Base-by-base conservation (phyloP, 1,140 invertebrate species). In the Drosophila tani region DNA sequence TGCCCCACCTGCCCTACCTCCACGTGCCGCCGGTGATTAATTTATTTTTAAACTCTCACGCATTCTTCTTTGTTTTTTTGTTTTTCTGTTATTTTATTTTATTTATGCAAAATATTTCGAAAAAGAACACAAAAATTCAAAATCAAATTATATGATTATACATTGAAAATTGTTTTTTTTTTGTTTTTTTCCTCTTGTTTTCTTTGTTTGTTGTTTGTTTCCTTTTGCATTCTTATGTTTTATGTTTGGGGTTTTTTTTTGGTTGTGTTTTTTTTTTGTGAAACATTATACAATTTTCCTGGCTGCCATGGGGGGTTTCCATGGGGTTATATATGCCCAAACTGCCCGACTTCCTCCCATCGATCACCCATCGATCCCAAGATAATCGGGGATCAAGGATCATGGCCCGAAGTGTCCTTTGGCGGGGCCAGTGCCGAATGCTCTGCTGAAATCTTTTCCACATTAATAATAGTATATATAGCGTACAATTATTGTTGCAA, bases 71-170 rank as follows among this genome's bases (percentile, higher is more conserved):
- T 40, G n/a, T 40, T 51, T 38, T 45, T 81, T 91, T 87, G 76
- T 91, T 91, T 91, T 90, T 91, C 82, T 91, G 80, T 91, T 86
- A 90, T 91, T 91, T 92, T 91, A 84, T 85, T 90, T 91, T 92
- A 92, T 92, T 92, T 92, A 91, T 91, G 91, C 91, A 91, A 92
- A 92, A 92, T 91, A 92, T 92, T 92, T 92, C 86, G 86, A 92
- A 92, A 91, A 91, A 90, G 69, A 91, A 92, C 91, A 91, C 73
- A 92, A 91, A 85, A 88, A 91, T 86, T 90, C 43, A 79, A 82
- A 90, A 84, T 81, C 60, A 90, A 90, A 90, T 90, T 71, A 90
- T 87, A 88, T 90, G 85, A 91, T 90, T 90, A 90, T 85, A 90
- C 85, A 88, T 90, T 90, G 81, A 88, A 90, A 88, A 85, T 90